phyloP scores from a whole-genome alignment of 2,797 vertebrate genomes.

The Sebastes flavidus region DNA sequence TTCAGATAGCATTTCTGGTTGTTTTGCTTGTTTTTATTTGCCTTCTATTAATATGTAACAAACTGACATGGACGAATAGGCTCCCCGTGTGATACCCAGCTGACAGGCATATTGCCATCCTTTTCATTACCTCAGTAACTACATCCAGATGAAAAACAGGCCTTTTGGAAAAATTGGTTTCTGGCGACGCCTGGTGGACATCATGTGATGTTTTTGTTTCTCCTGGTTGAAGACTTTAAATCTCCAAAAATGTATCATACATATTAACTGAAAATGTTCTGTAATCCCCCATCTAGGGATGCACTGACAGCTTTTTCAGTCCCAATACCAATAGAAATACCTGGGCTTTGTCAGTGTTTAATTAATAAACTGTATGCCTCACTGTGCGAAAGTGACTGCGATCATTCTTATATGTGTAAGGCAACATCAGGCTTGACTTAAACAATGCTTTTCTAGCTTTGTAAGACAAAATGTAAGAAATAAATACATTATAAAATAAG shows the following conservation, averaged over 20 bases:
- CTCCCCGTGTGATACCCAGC: neutral
- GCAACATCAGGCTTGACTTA: too few species aligned
- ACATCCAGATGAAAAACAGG: neutral
- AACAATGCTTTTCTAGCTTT: too few species aligned
- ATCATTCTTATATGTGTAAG: too few species aligned
- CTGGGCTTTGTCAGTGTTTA: too few species aligned
- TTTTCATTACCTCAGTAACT: constrained; percentile 27
- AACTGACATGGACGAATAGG: neutral
- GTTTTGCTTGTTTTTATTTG: neutral
- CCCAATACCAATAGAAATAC: fast-evolving
- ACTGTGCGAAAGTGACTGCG: too few species aligned
- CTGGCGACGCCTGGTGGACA: constrained; percentile 64
- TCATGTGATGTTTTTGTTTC: neutral
- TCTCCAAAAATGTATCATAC: neutral
- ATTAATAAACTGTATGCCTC: too few species aligned
- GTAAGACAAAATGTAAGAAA: too few species aligned
- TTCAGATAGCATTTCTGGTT: neutral
- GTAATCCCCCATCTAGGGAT: neutral
- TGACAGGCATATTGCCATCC: constrained; percentile 26
- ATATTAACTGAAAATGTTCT: too few species aligned
- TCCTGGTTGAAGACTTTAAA: neutral
- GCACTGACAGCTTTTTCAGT: too few species aligned
- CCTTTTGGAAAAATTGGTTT: constrained; percentile 4
- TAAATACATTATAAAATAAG: too few species aligned
- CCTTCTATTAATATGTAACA: neutral